Evolutionary conservation across 2,113 vertebrate genomes (phyloP).

Genomic region (Burhinus oedicnemus): DNA sequence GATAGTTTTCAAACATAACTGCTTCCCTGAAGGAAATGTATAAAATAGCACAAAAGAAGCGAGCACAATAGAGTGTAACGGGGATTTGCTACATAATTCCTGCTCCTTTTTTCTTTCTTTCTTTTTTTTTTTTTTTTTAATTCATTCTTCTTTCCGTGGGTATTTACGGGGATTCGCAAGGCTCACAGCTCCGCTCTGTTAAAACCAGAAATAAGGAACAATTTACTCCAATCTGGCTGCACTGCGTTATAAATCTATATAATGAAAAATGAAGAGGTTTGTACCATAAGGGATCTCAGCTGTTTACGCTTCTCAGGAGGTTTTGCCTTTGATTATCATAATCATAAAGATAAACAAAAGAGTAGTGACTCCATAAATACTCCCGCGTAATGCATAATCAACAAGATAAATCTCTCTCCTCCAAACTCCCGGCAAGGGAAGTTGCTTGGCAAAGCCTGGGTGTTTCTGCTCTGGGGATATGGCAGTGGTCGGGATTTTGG

Average conservation of each 20-base stretch:
- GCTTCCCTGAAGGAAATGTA: slow-evolving; percentile 44
- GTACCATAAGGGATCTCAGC: slow-evolving; percentile 25
- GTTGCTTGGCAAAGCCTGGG: neutral
- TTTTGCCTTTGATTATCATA: slow-evolving; percentile 53
- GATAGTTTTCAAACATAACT: slow-evolving; percentile 54
- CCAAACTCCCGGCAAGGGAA: neutral
- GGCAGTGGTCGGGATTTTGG: neutral
- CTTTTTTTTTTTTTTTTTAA: neutral
- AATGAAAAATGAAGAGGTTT: slow-evolving; percentile 47
- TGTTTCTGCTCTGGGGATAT: neutral
- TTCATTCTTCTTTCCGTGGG: neutral
- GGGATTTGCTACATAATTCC: slow-evolving; percentile 35
- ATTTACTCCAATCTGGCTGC: neutral
- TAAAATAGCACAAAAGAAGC: slow-evolving; percentile 35
- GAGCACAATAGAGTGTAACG: slow-evolving; percentile 4
- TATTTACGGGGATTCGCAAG: neutral
- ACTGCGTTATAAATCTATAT: neutral
- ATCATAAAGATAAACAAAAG: slow-evolving; percentile 65
- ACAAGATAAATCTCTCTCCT: neutral
- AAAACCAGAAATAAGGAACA: slow-evolving; percentile 21
- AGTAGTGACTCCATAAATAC: slow-evolving; percentile 44
- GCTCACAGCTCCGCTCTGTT: neutral
- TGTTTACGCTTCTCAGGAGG: slow-evolving; percentile 50
- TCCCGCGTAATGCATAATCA: neutral
- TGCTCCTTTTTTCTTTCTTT: neutral